Percentiles rank a stretch among this genome's conserved stretches.
Evolutionary conservation across 2,888 invertebrate species (phyloP).

Genomic region (Cylloceria caligata): DNA sequence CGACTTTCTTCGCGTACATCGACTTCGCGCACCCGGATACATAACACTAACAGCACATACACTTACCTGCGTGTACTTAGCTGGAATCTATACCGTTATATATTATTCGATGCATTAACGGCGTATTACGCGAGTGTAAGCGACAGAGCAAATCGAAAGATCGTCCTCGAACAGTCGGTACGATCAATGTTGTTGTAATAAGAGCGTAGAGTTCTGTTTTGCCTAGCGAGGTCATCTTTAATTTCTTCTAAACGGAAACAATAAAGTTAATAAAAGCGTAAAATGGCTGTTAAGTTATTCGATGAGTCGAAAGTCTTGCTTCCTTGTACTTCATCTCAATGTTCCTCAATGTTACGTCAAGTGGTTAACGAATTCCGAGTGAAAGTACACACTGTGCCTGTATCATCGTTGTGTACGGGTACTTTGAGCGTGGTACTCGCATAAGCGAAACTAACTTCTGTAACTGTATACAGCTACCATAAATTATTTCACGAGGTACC

Average conservation of each 20-base stretch:
- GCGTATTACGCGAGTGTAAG: constrained; percentile 8
- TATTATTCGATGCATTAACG: constrained; percentile 18
- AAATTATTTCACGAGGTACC: constrained; percentile 22
- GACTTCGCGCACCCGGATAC: constrained; percentile 39
- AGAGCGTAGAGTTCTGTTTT: constrained; percentile 4
- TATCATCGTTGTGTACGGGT: constrained; percentile 49
- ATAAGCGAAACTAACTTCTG: constrained; percentile 22
- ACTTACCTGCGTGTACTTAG: constrained; percentile 10
- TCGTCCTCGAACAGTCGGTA: constrained; percentile 4
- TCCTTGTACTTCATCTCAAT: constrained; percentile 61
- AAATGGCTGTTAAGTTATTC: constrained; percentile 17
- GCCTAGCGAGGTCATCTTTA: constrained; percentile 31
- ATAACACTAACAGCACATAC: constrained; percentile 35
- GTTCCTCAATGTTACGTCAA: constrained; percentile 66
- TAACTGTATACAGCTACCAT: constrained; percentile 5
- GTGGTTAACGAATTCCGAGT: constrained; percentile 66
- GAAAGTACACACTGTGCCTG: constrained; percentile 58
- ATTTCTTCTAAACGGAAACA: constrained; percentile 13
- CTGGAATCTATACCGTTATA: neutral
- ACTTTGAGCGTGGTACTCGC: constrained; percentile 16
- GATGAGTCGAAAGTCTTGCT: constrained; percentile 55
- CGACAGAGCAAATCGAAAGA: constrained; percentile 16
- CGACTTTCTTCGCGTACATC: constrained; percentile 62
- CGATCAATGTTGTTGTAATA: neutral
- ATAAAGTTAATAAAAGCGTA: neutral